Evolutionary conservation across 2,888 invertebrate species (phyloP).

Genomic region (Scaptomyza polygonia): DNA sequence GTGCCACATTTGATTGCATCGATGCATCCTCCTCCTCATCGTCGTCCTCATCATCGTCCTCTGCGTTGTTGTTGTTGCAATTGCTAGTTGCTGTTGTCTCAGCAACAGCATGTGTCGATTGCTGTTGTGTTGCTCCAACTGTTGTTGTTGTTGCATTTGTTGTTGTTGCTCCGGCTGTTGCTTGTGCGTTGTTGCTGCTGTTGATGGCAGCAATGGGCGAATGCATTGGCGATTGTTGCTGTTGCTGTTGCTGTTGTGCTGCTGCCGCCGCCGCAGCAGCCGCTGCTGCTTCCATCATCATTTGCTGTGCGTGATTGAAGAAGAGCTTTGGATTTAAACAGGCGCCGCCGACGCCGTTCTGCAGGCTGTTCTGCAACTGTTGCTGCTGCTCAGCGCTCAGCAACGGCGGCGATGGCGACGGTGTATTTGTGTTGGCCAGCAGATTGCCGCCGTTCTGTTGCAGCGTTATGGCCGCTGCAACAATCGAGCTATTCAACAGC

Average conservation of each 20-base stretch:
- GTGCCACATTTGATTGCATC: conserved; percentile 66
- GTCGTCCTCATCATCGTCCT: conserved; percentile 61
- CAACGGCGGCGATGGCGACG: conserved; percentile 83
- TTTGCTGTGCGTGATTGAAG: conserved; percentile 84
- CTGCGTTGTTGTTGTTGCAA: conserved; percentile 20
- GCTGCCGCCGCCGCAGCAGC: conserved; percentile 80
- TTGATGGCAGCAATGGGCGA: conserved; percentile 65
- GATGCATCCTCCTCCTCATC: conserved; percentile 69
- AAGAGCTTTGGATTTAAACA: conserved; percentile 82
- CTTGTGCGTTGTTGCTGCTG: conserved; percentile 25
- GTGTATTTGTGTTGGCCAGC: conserved; percentile 81
- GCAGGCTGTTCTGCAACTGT: conserved; percentile 66
- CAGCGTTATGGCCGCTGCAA: conserved; percentile 82
- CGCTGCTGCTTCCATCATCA: conserved; percentile 83
- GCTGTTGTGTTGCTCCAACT: conserved; percentile 33
- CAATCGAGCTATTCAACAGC: conserved; percentile 77
- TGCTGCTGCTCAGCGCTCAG: conserved; percentile 79
- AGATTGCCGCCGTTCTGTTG: conserved; percentile 84
- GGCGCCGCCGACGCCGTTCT: conserved; percentile 77
- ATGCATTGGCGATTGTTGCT: conserved; percentile 79
- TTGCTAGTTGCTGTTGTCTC: conserved; percentile 32
- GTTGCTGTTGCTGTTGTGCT: conserved; percentile 68
- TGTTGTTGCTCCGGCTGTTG: conserved; percentile 16
- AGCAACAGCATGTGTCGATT: conserved; percentile 33
- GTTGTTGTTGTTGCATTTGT: conserved; percentile 11